phyloP scores from a whole-genome alignment of 1,140 invertebrate genomes.

The Tetranychus cinnabarinus region DNA sequence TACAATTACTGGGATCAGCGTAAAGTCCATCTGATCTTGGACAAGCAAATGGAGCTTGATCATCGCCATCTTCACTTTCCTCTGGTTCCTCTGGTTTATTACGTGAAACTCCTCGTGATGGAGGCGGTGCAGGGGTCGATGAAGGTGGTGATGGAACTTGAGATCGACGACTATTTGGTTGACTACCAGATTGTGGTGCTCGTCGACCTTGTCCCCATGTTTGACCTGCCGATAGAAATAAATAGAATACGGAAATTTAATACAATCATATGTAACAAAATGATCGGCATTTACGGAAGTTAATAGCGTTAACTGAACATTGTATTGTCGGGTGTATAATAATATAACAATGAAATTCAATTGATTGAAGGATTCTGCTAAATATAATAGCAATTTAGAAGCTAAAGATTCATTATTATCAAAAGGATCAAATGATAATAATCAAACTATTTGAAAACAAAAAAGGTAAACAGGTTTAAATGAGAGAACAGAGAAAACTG shows the following conservation, averaged over 20 bases:
- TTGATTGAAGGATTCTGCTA: too few relatives aligned
- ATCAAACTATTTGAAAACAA: too few relatives aligned
- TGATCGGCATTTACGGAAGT: not conserved
- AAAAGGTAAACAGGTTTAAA: too few relatives aligned
- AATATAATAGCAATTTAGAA: too few relatives aligned
- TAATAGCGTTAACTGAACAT: too few relatives aligned
- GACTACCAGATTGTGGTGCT: not conserved
- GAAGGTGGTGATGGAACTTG: not conserved
- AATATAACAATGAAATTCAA: too few relatives aligned
- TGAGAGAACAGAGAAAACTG: too few relatives aligned
- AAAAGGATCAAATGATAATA: too few relatives aligned
- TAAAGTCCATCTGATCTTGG: conserved; percentile 52
- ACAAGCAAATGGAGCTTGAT: conserved; percentile 29
- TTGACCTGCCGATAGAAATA: not conserved
- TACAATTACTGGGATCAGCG: conserved; percentile 46
- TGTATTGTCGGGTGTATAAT: too few relatives aligned
- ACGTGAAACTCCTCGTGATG: not conserved
- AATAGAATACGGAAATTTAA: not conserved
- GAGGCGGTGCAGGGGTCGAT: not conserved
- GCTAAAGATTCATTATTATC: too few relatives aligned
- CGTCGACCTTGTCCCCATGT: not conserved
- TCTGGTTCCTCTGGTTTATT: not conserved
- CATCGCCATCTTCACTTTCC: not conserved
- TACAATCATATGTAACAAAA: not conserved
- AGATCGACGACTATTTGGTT: not conserved